These are phyloP conservation scores for Caradrina clavipalpis DNA, from an alignment of 2,888 invertebrate species.

Conservation along the genomic window DNA sequence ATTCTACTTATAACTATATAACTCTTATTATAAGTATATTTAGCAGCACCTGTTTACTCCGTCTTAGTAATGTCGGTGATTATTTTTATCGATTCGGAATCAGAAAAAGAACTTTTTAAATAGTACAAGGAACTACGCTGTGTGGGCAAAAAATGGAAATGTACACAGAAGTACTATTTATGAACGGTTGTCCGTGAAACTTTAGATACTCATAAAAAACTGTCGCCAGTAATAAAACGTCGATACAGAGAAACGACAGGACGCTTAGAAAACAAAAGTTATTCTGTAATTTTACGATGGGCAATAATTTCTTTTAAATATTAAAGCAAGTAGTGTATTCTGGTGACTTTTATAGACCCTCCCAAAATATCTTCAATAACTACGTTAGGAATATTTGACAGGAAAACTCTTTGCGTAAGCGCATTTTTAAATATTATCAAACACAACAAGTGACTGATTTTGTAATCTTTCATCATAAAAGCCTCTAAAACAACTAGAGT, in stretches of 20 bases:
- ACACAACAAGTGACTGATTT: background rate
- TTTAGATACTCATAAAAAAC: slow-evolving; percentile 72
- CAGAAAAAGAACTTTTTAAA: slow-evolving; percentile 56
- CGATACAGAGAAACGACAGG: slow-evolving; percentile 68
- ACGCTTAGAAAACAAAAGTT: slow-evolving; percentile 79
- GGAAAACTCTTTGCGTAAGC: background rate
- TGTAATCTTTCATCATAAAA: background rate
- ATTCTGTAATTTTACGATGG: slow-evolving; percentile 78
- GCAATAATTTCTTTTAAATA: slow-evolving; percentile 74
- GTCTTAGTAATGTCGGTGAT: slow-evolving; percentile 15
- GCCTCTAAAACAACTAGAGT: background rate
- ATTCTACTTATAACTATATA: slow-evolving; percentile 29
- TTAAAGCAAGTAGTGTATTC: slow-evolving; percentile 31
- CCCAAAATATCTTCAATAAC: slow-evolving; percentile 15
- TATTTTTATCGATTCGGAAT: slow-evolving; percentile 36
- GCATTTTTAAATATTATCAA: background rate
- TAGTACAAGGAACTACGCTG: slow-evolving; percentile 59
- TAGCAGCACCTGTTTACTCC: slow-evolving; percentile 1
- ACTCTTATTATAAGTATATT: slow-evolving; percentile 11
- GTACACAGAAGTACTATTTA: slow-evolving; percentile 71
- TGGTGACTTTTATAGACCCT: slow-evolving; percentile 15
- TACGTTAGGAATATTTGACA: slow-evolving; percentile 3
- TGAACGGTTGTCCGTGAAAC: slow-evolving; percentile 74
- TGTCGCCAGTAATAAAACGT: slow-evolving; percentile 78
- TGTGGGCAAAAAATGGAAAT: slow-evolving; percentile 62